Percentiles rank a stretch among this genome's conserved stretches.
These are phyloP conservation scores for Scrobipalpa atriplicella DNA, from an alignment of 2,888 invertebrate genomes.

Conservation along the genomic window DNA sequence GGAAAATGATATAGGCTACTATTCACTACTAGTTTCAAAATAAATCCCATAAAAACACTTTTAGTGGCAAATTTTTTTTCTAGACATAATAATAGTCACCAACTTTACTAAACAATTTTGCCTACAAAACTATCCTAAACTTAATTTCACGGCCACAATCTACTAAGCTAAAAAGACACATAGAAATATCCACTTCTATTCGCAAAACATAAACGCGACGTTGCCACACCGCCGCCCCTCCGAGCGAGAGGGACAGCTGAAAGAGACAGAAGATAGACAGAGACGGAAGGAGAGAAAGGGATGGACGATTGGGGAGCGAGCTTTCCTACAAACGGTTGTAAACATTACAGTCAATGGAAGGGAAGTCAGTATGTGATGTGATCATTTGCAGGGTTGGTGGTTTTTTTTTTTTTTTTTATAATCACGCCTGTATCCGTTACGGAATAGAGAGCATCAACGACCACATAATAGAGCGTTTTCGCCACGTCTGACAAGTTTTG, in stretches of 20 bases:
- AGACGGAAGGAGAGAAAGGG: slow-evolving; percentile 31
- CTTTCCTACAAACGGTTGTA: slow-evolving; percentile 20
- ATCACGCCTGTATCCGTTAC: no score
- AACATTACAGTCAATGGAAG: slow-evolving; percentile 18
- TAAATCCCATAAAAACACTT: no score
- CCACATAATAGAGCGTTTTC: no score
- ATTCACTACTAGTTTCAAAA: no score
- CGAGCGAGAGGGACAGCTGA: slow-evolving; percentile 37
- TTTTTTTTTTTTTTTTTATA: no score
- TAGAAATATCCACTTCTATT: slow-evolving; percentile 8
- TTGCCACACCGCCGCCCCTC: slow-evolving; percentile 63
- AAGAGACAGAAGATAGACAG: slow-evolving; percentile 29
- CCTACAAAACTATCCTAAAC: neutral
- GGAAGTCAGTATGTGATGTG: slow-evolving; percentile 12
- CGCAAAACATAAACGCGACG: slow-evolving; percentile 45
- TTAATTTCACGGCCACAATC: neutral
- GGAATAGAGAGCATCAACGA: no score
- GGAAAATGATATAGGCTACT: no score
- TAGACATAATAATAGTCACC: neutral
- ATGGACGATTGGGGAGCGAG: slow-evolving; percentile 42
- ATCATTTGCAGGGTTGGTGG: neutral
- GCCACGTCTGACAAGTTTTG: no score
- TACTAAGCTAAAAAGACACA: neutral
- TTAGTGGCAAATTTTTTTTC: no score
- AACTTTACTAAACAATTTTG: neutral